Evolutionary conservation across 2,797 vertebrate genomes (phyloP).

Genomic region (Cuniculus paca): DNA sequence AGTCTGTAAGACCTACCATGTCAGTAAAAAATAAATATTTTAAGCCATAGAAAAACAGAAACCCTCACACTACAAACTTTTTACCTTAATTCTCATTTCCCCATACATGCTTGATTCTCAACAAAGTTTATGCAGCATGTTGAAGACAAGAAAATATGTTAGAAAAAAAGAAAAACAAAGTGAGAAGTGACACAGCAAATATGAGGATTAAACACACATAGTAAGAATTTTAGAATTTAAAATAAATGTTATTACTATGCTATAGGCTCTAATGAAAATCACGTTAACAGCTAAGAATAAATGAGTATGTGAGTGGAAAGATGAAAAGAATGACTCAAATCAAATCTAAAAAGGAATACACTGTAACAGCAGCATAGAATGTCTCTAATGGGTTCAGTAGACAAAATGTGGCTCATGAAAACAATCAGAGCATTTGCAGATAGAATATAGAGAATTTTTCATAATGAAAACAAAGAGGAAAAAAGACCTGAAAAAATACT

Average conservation of each 20-base stretch:
- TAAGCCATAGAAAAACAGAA: background rate
- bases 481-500: background rate
- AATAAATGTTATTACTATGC: background rate
- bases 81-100: background rate
- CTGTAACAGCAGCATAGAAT: rapidly evolving
- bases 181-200: background rate
- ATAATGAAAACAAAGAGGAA: background rate
- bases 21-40: background rate
- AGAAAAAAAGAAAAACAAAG: background rate
- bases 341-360: background rate
- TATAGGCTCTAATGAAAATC: background rate
- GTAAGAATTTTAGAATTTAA: background rate
- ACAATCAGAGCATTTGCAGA: background rate
- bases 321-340: background rate
- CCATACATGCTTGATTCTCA: background rate
- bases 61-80: background rate
- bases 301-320: too few species aligned
- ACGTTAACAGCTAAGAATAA: background rate
- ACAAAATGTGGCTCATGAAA: background rate
- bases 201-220: background rate
- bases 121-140: background rate
- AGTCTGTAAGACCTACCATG: background rate
- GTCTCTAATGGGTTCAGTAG: background rate
- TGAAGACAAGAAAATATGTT: background rate
- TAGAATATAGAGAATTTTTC: background rate